Conservation (phyloP, 1,140 invertebrate genomes). For the Drosophila sp. region DNA sequence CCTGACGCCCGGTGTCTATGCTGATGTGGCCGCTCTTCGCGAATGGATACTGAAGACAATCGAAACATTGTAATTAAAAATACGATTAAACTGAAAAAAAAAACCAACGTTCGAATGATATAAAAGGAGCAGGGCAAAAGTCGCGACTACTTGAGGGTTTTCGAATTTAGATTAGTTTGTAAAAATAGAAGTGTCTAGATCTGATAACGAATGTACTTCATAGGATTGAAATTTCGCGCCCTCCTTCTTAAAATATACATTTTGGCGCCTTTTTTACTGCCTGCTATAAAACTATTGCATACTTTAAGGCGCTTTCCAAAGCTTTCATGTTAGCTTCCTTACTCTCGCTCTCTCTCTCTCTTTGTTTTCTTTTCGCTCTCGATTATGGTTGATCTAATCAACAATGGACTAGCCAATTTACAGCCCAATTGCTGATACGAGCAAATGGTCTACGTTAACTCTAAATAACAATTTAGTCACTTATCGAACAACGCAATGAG, state of each 20-base stretch:
- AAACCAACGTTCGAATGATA: no score
- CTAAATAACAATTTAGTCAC: conserved; percentile 44
- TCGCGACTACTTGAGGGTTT: no score
- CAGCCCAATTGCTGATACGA: conserved; percentile 42
- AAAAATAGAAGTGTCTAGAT: no score
- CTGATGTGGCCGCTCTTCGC: conserved; percentile 82
- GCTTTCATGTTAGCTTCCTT: not conserved
- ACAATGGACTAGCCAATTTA: conserved; percentile 34
- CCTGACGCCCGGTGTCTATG: conserved; percentile 86
- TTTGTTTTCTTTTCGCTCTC: not conserved
- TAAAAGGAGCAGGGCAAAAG: not conserved
- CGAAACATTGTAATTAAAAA: conserved; percentile 28
- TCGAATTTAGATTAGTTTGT: no score
- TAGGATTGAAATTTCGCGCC: no score
- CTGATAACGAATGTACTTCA: no score
- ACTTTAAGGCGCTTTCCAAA: not conserved
- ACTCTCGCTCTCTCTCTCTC: not conserved
- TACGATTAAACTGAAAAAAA: not conserved
- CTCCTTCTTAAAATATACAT: not conserved
- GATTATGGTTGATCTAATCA: conserved; percentile 36
- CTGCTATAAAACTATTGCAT: not conserved
- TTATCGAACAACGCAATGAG: conserved; percentile 56
- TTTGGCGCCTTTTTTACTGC: not conserved
- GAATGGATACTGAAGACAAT: conserved; percentile 71
- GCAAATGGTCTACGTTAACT: conserved; percentile 34